Base-by-base conservation (phyloP, 2,888 invertebrate species). In the Bursaphelenchus okinawaensis region DNA sequence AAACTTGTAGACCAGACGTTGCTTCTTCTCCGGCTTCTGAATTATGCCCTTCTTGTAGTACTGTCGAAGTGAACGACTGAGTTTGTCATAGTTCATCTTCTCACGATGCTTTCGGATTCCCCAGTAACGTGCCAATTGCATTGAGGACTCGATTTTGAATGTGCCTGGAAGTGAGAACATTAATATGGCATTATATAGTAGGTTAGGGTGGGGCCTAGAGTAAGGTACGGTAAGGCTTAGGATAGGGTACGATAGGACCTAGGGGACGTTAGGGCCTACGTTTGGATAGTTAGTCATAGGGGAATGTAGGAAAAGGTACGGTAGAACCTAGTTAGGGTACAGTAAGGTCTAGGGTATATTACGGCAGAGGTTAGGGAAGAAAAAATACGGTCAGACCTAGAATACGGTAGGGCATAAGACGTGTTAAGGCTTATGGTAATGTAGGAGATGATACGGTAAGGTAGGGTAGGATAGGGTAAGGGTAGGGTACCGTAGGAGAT, bases 41-140 rank as follows among this genome's bases (percentile, higher is more conserved):
- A 95, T 93, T 84, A 96, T 95, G 64, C 94, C 94, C 85, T 96
- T 98, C 86, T 96, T 95, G 88, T 98, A 98, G 86, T 95, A 95
- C 84, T 98, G 96, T 60, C 98, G 87, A 83, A 98, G 93, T 76
- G 94, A 95, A 64, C 98, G 88, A 72, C 93, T 94, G 57, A 98
- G 86, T 84, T 98, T 98, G 87, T 98, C 98, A 86, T 98, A 98
- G 87, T 98, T 98, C 96, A 98, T 98, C 27, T 94, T 94, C 0
- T 95, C 94, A 9, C 96, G 88, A 86, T 98, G 96, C 86, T 98
- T 98, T 73, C 96, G 88, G 80, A 91, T 90, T 68, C 98, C 98
- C 98, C 98, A 98, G 62, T 94, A 88, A 76, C 91, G 88, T n/a
- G 98, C 96, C 61, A 98, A 94, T 75, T 91, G 89, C 27, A 93